Base-by-base conservation (phyloP, 2,888 invertebrate species). In the Cyclophora albipunctata region DNA sequence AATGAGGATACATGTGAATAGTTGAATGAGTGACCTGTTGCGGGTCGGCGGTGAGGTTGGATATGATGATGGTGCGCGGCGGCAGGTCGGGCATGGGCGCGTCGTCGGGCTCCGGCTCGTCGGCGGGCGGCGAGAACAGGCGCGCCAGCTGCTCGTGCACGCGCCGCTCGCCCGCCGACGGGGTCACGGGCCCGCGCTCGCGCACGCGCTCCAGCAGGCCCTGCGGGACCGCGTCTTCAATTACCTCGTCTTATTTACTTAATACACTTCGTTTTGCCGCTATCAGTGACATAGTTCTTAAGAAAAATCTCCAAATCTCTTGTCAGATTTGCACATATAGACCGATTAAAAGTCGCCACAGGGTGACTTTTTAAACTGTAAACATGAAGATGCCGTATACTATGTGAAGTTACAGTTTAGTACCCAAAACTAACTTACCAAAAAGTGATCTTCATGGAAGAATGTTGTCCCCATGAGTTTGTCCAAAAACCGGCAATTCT, bases 401-500 rank as follows among this genome's bases (percentile, higher is more conserved):
- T 37, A 42, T 37, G 5, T 35, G 6, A 3, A 20, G 45, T 20
- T 20, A 20, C 20, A 20, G 2, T 20, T 20, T 20, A 20, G n/a
- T 20, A 20, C 20, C 20, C 20, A 20, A 20, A 20, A 20, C 20
- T 20, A 6, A 67, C 79, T 84, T 71, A 92, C 92, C 89, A 92
- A 90, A 77, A 95, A 95, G 78, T 95, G 93, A 69, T 92, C 91
- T 68, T 94, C 95, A 60, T 95, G 94, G 79, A 97, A 97, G 81
- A 95, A 96, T 3, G 93, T 91, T 0, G 96, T 96, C 46, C 94
- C 94, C 90, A 97, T 93, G 51, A 96, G 85, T 62, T 94, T 94
- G 80, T 97, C 96, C 77, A 97, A 89, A 71, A 93, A 95, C 62
- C 96, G 92, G 69, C 95, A 96, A 73, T 96, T 95, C 74, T 95